Percentiles rank a stretch among this genome's conserved stretches.
These are phyloP conservation scores for Gyps fulvus DNA, from an alignment of 2,113 vertebrate genomes.

Conservation along the genomic window DNA sequence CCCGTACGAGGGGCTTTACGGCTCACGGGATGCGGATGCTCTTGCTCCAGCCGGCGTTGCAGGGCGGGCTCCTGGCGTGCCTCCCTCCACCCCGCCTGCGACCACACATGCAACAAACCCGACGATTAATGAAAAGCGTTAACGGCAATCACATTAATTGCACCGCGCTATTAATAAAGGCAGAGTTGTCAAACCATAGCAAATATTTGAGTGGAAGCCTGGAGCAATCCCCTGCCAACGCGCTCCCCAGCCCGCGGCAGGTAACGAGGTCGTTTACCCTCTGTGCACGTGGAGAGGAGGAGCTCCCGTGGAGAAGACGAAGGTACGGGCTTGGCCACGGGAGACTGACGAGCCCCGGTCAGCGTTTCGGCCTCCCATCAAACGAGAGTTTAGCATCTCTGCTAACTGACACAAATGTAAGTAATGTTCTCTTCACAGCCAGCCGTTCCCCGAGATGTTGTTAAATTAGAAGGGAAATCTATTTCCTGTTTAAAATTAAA, in stretches of 20 bases:
- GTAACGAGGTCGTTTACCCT: rapidly evolving
- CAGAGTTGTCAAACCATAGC: not conserved
- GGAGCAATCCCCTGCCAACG: not conserved
- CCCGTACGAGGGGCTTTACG: rapidly evolving
- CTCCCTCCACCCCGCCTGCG: not conserved
- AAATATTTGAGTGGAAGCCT: not conserved
- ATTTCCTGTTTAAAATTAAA: not conserved
- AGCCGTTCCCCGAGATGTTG: not conserved
- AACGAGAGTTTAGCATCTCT: not conserved
- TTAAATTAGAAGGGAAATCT: constrained; percentile 13
- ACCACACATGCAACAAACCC: not conserved
- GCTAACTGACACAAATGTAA: not conserved
- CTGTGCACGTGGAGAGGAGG: rapidly evolving
- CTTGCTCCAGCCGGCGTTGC: not conserved
- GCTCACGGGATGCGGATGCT: rapidly evolving
- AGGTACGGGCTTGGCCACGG: rapidly evolving
- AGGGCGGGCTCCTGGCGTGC: not conserved
- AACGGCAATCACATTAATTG: not conserved
- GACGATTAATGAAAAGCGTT: not conserved
- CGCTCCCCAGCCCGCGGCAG: rapidly evolving
- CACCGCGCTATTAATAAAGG: not conserved
- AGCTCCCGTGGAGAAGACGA: not conserved
- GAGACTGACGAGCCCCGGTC: not conserved
- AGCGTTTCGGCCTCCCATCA: not conserved
- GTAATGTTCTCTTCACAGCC: not conserved